phyloP scores from a whole-genome alignment of 1,140 invertebrate genomes.

The Meloidogyne floridensis region DNA sequence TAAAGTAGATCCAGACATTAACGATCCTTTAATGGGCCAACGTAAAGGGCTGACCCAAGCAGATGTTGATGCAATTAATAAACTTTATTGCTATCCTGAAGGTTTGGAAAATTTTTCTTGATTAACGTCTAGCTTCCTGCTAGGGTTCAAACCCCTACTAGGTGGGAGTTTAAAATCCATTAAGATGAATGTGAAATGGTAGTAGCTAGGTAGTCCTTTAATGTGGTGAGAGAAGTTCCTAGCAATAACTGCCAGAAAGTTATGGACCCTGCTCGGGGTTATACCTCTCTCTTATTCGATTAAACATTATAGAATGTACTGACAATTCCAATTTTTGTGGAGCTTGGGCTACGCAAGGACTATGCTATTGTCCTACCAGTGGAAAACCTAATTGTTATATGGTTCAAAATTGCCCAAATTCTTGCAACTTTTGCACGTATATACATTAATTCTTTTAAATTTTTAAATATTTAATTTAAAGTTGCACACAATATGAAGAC shows the following conservation, averaged over 20 bases:
- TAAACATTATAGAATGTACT: constrained; percentile 31
- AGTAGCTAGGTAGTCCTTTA: no score
- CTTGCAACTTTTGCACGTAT: constrained; percentile 30
- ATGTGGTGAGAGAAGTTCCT: no score
- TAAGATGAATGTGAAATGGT: no score
- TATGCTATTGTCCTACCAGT: constrained; percentile 29
- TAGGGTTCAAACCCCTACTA: no score
- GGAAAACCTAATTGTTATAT: constrained; percentile 28
- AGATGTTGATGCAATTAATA: constrained; percentile 54
- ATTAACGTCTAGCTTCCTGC: no score
- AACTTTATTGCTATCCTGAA: constrained; percentile 54
- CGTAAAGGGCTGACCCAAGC: constrained; percentile 39
- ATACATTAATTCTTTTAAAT: neutral
- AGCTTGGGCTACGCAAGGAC: constrained; percentile 47
- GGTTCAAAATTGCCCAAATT: constrained; percentile 34
- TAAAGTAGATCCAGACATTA: constrained; percentile 46
- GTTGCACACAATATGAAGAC: neutral
- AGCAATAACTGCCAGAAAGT: no score
- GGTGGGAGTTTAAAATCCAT: no score
- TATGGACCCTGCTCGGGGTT: no score
- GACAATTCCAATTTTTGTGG: constrained; percentile 61
- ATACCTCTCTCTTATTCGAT: no score
- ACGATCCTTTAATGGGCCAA: constrained; percentile 55
- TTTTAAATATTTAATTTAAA: neutral
- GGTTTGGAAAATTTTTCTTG: neutral